These are phyloP conservation scores for Drosophila mercatorum DNA, from an alignment of 2,888 invertebrate species.

Conservation along the genomic window DNA sequence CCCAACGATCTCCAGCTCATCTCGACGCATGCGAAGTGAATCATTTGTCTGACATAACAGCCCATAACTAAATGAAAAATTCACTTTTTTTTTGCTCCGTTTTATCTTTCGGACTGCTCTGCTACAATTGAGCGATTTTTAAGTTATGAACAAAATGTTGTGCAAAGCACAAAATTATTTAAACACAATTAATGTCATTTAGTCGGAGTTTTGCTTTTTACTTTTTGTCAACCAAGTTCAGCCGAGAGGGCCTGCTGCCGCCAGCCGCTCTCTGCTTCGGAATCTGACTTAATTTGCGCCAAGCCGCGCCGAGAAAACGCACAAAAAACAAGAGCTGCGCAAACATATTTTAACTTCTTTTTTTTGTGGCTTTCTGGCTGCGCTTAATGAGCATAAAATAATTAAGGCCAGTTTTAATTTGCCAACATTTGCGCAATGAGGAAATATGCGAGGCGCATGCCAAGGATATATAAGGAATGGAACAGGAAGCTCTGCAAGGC, in stretches of 20 bases:
- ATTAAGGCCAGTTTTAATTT: constrained; percentile 78
- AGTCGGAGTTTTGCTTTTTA: constrained; percentile 33
- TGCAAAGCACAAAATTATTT: constrained; percentile 58
- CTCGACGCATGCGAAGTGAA: constrained; percentile 25
- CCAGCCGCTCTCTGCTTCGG: constrained; percentile 27
- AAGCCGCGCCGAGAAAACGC: constrained; percentile 19
- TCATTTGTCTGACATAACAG: constrained; percentile 52
- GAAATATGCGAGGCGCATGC: constrained; percentile 39
- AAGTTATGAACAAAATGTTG: constrained; percentile 61
- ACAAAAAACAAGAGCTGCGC: constrained; percentile 31
- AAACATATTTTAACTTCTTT: constrained; percentile 17
- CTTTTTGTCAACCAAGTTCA: constrained; percentile 68
- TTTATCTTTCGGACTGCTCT: constrained; percentile 12
- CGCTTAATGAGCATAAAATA: constrained; percentile 78
- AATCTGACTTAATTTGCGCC: constrained; percentile 51
- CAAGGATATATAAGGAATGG: constrained; percentile 50
- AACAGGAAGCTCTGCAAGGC: constrained; percentile 19
- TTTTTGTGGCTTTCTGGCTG: constrained; percentile 19
- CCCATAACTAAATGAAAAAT: constrained; percentile 48
- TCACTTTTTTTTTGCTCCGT: constrained; percentile 4
- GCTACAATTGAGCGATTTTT: constrained; percentile 77
- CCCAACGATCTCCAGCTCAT: constrained; percentile 41
- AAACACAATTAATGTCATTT: constrained; percentile 78
- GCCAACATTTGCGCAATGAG: constrained; percentile 65
- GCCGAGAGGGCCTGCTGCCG: constrained; percentile 19